Conservation (phyloP, 2,888 invertebrate genomes). For the Endomychus coccineus region DNA sequence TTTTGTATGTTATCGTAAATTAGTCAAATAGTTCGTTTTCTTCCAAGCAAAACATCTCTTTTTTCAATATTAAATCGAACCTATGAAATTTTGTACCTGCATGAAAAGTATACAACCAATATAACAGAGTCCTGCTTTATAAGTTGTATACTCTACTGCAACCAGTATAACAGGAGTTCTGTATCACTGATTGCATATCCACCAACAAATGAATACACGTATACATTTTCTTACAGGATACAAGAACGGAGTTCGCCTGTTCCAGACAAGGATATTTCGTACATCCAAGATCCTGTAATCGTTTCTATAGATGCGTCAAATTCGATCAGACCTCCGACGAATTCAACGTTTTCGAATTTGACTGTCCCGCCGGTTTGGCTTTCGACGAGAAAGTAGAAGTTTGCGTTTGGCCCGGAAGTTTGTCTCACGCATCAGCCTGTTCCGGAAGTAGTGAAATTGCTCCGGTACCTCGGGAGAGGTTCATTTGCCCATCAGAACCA, state of each 20-base stretch:
- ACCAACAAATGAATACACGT: neutral
- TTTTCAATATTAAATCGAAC: too few relatives aligned
- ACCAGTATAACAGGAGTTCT: too few relatives aligned
- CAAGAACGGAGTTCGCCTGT: constrained; percentile 66
- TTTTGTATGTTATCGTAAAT: too few relatives aligned
- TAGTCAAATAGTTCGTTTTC: too few relatives aligned
- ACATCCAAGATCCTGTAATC: constrained; percentile 66
- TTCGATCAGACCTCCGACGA: constrained; percentile 68
- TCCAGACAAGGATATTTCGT: constrained; percentile 72
- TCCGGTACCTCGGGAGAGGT: constrained; percentile 60
- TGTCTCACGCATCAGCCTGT: constrained; percentile 64
- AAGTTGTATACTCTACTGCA: too few relatives aligned
- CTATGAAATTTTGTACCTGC: neutral
- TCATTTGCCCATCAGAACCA: constrained; percentile 59
- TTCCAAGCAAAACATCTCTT: too few relatives aligned
- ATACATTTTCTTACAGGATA: constrained; percentile 46
- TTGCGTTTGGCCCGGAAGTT: constrained; percentile 73
- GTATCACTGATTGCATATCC: too few relatives aligned
- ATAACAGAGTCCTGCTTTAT: too few relatives aligned
- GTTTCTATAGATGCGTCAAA: constrained; percentile 76
- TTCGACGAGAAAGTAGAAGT: constrained; percentile 71
- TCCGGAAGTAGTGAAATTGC: constrained; percentile 73
- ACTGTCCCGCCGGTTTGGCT: constrained; percentile 69
- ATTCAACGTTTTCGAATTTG: constrained; percentile 73
- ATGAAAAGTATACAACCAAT: too few relatives aligned